Percentiles rank a stretch among this genome's conserved stretches.
phyloP scores from a whole-genome alignment of 2,113 vertebrate species.

The Psettodes erumei region DNA sequence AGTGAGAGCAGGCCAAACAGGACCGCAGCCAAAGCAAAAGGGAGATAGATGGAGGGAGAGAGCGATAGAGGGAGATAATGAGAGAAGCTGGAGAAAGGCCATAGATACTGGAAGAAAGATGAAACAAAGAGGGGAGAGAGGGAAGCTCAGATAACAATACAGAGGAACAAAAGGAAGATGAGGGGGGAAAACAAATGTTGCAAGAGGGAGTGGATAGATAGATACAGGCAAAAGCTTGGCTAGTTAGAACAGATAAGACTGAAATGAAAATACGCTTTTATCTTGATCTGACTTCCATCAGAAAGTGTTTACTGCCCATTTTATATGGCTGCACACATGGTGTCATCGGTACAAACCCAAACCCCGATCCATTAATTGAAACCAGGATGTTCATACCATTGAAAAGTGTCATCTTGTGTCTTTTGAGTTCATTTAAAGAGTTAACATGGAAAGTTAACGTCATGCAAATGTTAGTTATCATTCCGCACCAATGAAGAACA shows the following conservation, averaged over 20 bases:
- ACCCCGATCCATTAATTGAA: conserved; percentile 16
- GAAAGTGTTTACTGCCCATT: conserved; percentile 10
- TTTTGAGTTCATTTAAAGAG: not conserved
- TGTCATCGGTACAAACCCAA: conserved; percentile 6
- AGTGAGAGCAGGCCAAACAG: conserved; percentile 26
- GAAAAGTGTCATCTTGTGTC: not conserved
- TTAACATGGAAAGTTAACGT: not conserved
- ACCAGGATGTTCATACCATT: not conserved
- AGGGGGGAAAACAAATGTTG: not conserved
- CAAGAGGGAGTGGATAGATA: too few relatives aligned
- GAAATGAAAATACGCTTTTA: too few relatives aligned
- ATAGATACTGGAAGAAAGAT: conserved; percentile 26
- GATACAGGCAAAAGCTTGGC: not conserved
- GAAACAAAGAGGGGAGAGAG: conserved; percentile 1
- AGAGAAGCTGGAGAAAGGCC: conserved; percentile 38
- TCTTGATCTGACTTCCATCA: too few relatives aligned
- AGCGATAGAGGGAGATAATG: conserved; percentile 51
- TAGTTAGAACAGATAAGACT: too few relatives aligned
- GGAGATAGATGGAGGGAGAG: conserved; percentile 31
- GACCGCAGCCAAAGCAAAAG: conserved; percentile 41
- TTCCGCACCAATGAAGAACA: not conserved
- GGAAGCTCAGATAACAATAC: conserved; percentile 17
- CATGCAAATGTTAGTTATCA: not conserved
- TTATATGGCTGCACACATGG: conserved; percentile 4
- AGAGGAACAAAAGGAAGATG: conserved; percentile 6